Percentiles rank a stretch among this genome's conserved stretches.
Evolutionary conservation across 2,888 invertebrate genomes (phyloP).

Genomic region (Caenorhabditis wallacei): DNA sequence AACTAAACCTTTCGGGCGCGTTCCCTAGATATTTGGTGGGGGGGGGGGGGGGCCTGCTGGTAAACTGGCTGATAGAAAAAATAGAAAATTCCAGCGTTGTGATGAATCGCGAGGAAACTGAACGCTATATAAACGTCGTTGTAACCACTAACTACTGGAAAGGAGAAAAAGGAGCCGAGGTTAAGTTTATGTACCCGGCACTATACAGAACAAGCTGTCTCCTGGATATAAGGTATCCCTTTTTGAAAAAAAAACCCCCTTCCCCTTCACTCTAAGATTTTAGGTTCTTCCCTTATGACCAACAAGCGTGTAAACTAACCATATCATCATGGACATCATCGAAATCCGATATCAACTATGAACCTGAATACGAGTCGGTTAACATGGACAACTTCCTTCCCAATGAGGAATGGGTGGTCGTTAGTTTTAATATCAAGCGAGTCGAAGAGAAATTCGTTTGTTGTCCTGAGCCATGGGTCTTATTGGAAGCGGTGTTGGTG

Average conservation of each 20-base stretch:
- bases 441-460: slow-evolving; percentile 82
- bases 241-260: neutral
- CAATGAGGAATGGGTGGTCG: slow-evolving; percentile 82
- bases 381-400: slow-evolving; percentile 82
- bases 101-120: slow-evolving; percentile 83
- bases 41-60: no score
- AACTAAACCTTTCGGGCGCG: no score
- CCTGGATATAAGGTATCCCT: slow-evolving; percentile 80
- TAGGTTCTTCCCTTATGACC: slow-evolving; percentile 82
- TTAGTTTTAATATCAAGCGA: slow-evolving; percentile 78
- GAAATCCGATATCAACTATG: slow-evolving; percentile 80
- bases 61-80: no score
- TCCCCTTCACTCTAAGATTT: no score
- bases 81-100: slow-evolving; percentile 78
- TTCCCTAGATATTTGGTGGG: no score
- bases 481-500: slow-evolving; percentile 80
- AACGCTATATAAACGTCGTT: slow-evolving; percentile 82
- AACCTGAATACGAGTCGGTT: slow-evolving; percentile 77
- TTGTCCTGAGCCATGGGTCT: slow-evolving; percentile 82
- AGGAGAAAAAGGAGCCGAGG: slow-evolving; percentile 77
- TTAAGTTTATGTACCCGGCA: slow-evolving; percentile 83
- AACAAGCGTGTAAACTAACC: slow-evolving; percentile 80
- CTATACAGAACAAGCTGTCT: slow-evolving; percentile 81
- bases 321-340: slow-evolving; percentile 83
- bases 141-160: slow-evolving; percentile 82